Conservation (phyloP, 2,113 vertebrate genomes). For the Scomber japonicus region DNA sequence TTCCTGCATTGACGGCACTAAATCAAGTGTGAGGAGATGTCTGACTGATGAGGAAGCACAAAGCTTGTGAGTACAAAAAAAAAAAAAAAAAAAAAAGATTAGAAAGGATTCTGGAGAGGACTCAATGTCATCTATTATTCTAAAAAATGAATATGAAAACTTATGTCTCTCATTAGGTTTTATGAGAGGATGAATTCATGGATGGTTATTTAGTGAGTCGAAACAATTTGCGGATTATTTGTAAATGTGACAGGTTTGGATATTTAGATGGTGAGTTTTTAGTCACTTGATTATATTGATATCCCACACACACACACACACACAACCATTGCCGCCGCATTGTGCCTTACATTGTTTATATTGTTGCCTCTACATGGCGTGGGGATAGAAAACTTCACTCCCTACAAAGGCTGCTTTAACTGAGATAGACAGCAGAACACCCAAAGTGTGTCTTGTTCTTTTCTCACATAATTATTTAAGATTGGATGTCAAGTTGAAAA, state of each 20-base stretch:
- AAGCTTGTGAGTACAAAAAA: not conserved
- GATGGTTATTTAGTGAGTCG: not conserved
- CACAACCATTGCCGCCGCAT: not conserved
- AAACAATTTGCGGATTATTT: not conserved
- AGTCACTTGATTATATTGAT: not conserved
- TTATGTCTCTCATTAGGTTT: slow-evolving; percentile 11
- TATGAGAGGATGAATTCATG: slow-evolving; percentile 16
- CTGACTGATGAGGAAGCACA: slow-evolving; percentile 32
- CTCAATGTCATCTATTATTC: slow-evolving; percentile 30
- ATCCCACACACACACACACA: not conserved
- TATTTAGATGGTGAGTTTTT: not conserved
- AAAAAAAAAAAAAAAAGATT: slow-evolving; percentile 7
- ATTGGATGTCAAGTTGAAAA: slow-evolving; percentile 54
- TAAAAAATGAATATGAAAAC: slow-evolving; percentile 18
- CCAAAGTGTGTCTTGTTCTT: slow-evolving; percentile 11
- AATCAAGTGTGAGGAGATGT: slow-evolving; percentile 26
- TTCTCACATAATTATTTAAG: slow-evolving; percentile 28
- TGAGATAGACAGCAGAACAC: slow-evolving; percentile 23
- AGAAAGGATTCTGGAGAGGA: slow-evolving; percentile 17
- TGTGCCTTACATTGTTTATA: slow-evolving; percentile 6
- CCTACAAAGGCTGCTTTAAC: slow-evolving; percentile 13
- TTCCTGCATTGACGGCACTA: slow-evolving; percentile 21
- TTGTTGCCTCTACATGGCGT: slow-evolving; percentile 3
- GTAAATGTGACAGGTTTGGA: not conserved
- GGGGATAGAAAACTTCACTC: slow-evolving; percentile 24